Base-by-base conservation (phyloP, 2,888 invertebrate genomes). In the Dicranocentrus wangi region DNA sequence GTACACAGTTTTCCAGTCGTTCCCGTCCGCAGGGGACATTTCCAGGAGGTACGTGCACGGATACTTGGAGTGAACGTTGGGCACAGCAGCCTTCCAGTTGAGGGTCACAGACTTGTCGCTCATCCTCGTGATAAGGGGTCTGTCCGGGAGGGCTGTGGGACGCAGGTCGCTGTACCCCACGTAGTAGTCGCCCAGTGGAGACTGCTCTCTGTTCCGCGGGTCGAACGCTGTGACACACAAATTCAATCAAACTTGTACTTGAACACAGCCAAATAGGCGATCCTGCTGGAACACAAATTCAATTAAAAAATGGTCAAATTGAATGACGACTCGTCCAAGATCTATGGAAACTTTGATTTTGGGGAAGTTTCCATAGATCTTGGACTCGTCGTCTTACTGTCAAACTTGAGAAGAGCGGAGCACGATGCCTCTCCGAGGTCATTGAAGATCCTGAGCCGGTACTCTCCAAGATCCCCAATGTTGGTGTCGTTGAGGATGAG, bases 1-100 rank as follows among this genome's bases (percentile, higher is more conserved):
- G 28, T 81, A 65, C 8, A 76, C 43, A 2, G 68, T 63, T 2
- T 51, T 70, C 81, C 81, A 81, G 32, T 81, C 77, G 27, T 60
- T 47, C 19, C 60, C 63, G 51, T 65, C 71, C 3, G 68, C 77
- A 10, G 61, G 96, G 88, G 95, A 93, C 93, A 96, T 95, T 91
- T 99, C 99, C 85, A 97, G 93, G 89, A 95, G 94, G 88, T 99
- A 99, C 0, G 96, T 97, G 76, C 98, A 95, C 0, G 97, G 97
- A 19, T 53, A 43, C 28, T 72, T 21, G 21, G 87, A 94, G 32
- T 70, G 70, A 93, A 60, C 94, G 92, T 0, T 97, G 95, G 21
- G 94, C 94, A 98, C 93, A 19, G 96, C 96, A 0, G 98, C 97
- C 86, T 93, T 94, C 99, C 99, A 99, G 0, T 95, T 95, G 10